These are phyloP conservation scores for Chaetura pelagica DNA, from an alignment of 2,113 vertebrate species.

Conservation along the genomic window DNA sequence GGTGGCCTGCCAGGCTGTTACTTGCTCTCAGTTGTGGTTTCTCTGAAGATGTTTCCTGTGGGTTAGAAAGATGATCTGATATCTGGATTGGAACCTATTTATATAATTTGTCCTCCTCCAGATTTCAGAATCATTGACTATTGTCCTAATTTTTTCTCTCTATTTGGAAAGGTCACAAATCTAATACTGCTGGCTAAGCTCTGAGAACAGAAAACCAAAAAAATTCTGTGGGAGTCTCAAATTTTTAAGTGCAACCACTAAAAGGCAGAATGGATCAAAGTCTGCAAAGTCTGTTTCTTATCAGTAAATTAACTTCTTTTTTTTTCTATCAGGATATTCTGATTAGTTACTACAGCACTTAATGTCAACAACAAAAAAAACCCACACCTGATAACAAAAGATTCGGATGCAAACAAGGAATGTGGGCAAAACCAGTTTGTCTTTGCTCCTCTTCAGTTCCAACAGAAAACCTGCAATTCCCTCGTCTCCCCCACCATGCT, in stretches of 20 bases:
- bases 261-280: not conserved
- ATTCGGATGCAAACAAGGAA: not conserved
- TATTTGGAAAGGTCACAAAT: not conserved
- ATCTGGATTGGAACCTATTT: not conserved
- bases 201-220: not conserved
- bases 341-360: not conserved
- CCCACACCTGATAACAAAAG: not conserved
- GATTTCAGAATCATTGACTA: not conserved
- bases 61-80: not conserved
- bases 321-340: not conserved
- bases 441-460: not conserved
- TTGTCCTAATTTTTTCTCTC: not conserved
- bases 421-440: not conserved
- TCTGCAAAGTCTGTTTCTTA: not conserved
- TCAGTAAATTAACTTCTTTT: not conserved
- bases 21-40: not conserved
- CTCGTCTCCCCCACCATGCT: not conserved
- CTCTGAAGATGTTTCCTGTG: not conserved
- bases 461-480: not conserved
- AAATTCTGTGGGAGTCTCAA: too few relatives aligned
- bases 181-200: not conserved
- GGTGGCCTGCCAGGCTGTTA: not conserved
- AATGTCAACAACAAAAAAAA: not conserved
- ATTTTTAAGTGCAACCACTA: not conserved
- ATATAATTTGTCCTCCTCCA: not conserved